A percentile compares a stretch with the other conserved stretches of the same genome.
phyloP scores from a whole-genome alignment of 2,888 invertebrate genomes.

The Nephrotoma guestfalica region DNA sequence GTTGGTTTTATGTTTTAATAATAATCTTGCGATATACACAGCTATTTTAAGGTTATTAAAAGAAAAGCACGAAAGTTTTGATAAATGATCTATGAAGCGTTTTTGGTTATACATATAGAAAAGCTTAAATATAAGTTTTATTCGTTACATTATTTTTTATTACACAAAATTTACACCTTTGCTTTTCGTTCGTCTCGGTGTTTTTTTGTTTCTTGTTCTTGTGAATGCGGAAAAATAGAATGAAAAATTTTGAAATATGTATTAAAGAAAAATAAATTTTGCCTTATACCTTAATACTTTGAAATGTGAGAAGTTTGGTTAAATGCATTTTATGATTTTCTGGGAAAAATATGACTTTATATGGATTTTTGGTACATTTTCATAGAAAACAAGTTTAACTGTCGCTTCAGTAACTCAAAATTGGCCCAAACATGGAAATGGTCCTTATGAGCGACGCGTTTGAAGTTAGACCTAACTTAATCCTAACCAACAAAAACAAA shows the following conservation, averaged over 20 bases:
- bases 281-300: not conserved
- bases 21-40: not conserved
- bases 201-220: not conserved
- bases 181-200: not conserved
- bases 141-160: not conserved
- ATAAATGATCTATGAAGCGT: not conserved
- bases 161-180: not conserved
- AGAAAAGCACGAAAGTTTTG: not conserved
- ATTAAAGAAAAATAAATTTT: not conserved
- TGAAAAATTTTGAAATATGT: not conserved
- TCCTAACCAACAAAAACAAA: too few relatives aligned
- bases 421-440: too few relatives aligned
- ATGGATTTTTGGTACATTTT: not conserved
- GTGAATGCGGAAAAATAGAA: not conserved
- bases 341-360: not conserved
- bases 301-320: not conserved
- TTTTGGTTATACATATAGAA: not conserved
- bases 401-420: too few relatives aligned
- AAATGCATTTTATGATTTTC: not conserved
- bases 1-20: not conserved
- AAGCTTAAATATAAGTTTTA: not conserved
- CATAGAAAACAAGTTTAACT: too few relatives aligned
- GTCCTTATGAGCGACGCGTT: too few relatives aligned
- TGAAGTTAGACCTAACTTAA: too few relatives aligned
- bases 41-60: not conserved